Evolutionary conservation across 37 sponge, comb jelly and placozoan genomes (phyloP), one percentile per base, ranked within the genome.

Genomic region (Aplysina aerophoba): DNA sequence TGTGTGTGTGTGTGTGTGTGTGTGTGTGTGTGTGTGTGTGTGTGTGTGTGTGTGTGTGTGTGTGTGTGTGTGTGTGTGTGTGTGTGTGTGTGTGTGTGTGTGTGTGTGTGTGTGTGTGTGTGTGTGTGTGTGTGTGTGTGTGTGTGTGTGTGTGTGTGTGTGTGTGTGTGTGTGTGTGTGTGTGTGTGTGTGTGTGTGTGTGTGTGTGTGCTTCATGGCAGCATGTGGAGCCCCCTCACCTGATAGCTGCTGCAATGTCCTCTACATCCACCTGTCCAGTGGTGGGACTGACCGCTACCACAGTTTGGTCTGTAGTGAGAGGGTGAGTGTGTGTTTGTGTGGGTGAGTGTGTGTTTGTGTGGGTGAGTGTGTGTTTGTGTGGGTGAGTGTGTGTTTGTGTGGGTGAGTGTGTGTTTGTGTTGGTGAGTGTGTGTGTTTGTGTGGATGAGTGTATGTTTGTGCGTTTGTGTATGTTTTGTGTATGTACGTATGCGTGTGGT

Each of bases 51-150:
- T 27, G 62, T 77, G 12, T 50, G 37, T 78, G 53, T n/a, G 62
- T 81, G 66, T n/a, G 11, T 17, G 31, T 59, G 65, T 85, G 59
- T 73, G 74, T 84, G 59, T 72, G 41, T 73, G 59, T 59, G 36
- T 73, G 85, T 84, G 60, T 62, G 33, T 84, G 38, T 84, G 30
- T 33, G 25, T 71, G 59, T 84, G 19, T 33, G 21, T 83, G 40
- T 68, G 66, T 25, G 14, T 86, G 2, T 21, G 53, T 81, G 80
- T 72, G 73, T 71, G 56, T 24, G 65, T 62, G 31, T 75, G 21
- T 75, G 17, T 37, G 27, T 50, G 8, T 4, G 54, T 28, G 50
- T 28, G 27, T 37, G 55, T 53, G 56, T 80, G 64, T 82, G 8
- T 82, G 82, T 62, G 82, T 59, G 67, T 8, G 17, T 54, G 25